Base-by-base conservation (phyloP, 2,113 vertebrate species). In the Terrapene triunguis region DNA sequence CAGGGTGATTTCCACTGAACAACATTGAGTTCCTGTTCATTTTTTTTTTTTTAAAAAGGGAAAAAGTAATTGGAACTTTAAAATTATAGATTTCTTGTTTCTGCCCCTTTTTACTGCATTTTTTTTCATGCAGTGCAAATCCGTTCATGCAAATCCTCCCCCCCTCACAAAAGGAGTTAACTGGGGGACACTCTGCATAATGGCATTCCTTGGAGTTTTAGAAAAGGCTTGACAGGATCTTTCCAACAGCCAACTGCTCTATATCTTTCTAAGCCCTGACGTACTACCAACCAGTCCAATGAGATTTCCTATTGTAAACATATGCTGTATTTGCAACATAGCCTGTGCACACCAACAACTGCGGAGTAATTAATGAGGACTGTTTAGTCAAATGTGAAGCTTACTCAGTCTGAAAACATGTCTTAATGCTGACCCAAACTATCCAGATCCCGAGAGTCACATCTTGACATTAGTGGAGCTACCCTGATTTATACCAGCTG, bases 401-500 rank as follows among this genome's bases (percentile, higher is more conserved):
- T 69, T 69, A 19, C 35, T 21, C 72, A 38, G 38, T 42, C 35
- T 76, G 72, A 44, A 25, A 69, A n/a, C 17, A 42, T 74, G 72
- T 76, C 38, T 44, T 6, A 44, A 44, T 76, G 72, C 72, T 76
- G 38, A 25, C 12, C 21, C 38, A 76, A 76, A 44, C 72, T 44
- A 76, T 42, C 44, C 59, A 38, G 47, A 69, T 5, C 32, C n/a
- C 35, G 11, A 2, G 14, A 32, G 1, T 22, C 48, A 12, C 14
- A 4, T 55, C 22, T 0, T 0, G 8, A 5, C 0, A 0, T n/a
- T 10, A 54, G 12, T 38, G 74, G 3, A 13, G 2, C 3, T 55
- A 79, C 80, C 35, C 74, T 88, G 79, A 5, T 35, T 89, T 38
- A 8, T 2, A 16, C 32, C n/a, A 2, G 62, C 9, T 32, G 38